Base-by-base conservation (phyloP, 2,888 invertebrate species). In the Parelbella ahira region DNA sequence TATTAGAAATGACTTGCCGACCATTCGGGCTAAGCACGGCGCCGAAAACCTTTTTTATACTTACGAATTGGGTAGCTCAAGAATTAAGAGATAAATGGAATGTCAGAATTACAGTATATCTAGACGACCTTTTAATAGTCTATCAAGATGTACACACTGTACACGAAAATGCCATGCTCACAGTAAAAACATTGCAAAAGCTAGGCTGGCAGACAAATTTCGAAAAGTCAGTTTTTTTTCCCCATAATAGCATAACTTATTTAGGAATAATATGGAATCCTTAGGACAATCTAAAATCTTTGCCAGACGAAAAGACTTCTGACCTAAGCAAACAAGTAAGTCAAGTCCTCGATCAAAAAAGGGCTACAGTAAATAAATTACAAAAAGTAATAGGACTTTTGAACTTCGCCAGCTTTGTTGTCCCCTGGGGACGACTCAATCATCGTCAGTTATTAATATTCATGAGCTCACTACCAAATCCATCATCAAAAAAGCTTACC, bases 31-130 rank as follows among this genome's bases (percentile, higher is more conserved):
- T 52, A 2, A 43, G 38, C 7, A 42, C 50, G 7, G 50, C 49
- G 1, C 49, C 51, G 4, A 47, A 44, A 30, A 18, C 39, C 7
- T 54, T 58, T 27, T 48, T 54, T 0, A 25, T 29, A 1, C 11
- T 58, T 1, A 51, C 53, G 4, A 56, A 54, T 15, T 58, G 56
- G 60, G 21, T 55, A 10, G 53, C 48, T 0, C 48, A 51, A 19
- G 41, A 30, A 2, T 41, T 60, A 1, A 27, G 55, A 24, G 23
- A 47, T n/a, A 36, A 34, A 28, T 51, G 56, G 15, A 15, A 15
- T 1, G n/a, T 54, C 3, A 28, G 53, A 3, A 29, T 54, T 2
- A 7, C 56, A 0, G 49, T 53, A 0, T 53, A 50, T n/a, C 30
- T 52, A 9, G 50, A 56, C 53, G 53, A 58, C 39, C 54, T 49